Evolutionary conservation across 2,888 invertebrate species (phyloP), one percentile per base, ranked within the genome.

Genomic region (Falcaria lacertinaria): DNA sequence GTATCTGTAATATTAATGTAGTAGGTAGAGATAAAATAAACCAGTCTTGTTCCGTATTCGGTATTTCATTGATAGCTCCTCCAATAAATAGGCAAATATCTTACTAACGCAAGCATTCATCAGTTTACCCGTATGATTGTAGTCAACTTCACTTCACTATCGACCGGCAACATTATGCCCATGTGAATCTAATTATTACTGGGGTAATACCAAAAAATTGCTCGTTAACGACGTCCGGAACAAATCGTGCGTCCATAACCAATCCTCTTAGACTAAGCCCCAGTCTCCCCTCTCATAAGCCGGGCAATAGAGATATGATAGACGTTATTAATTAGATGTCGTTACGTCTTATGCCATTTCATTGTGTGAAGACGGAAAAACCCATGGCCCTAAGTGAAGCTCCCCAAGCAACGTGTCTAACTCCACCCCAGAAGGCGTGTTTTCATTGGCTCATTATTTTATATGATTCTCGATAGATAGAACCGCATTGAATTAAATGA

Each of bases 321-420:
- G 81, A 84, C 77, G 81, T 85, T 86, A 89, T 89, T 89, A 88
- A 89, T 88, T 87, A 86, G 81, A 82, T 80, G 80, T 83, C 87
- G 74, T 86, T 86, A 82, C 80, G 71, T 86, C 83, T 85, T 85
- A 76, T 81, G 81, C 80, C 77, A 57, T 85, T 82, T 83, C 86
- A 84, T 83, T 87, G 83, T 83, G 68, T 64, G 68, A 69, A 69
- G 61, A 65, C 69, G 74, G 79, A 80, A 79, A 72, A 81, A 77
- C 72, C 69, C 72, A 67, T 69, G 63, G 72, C 69, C 69, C 69
- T 63, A 66, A 64, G 71, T 58, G 47, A 60, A 60, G 65, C 71
- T 68, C 60, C 77, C 74, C 51, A 61, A 60, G 65, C 60, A 65
- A 69, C 69, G 53, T 41, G 33, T 39, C 32, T 16, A 39, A 41